Evolutionary conservation across 2,797 vertebrate species (phyloP).

Genomic region (Halcyon chelicuti): DNA sequence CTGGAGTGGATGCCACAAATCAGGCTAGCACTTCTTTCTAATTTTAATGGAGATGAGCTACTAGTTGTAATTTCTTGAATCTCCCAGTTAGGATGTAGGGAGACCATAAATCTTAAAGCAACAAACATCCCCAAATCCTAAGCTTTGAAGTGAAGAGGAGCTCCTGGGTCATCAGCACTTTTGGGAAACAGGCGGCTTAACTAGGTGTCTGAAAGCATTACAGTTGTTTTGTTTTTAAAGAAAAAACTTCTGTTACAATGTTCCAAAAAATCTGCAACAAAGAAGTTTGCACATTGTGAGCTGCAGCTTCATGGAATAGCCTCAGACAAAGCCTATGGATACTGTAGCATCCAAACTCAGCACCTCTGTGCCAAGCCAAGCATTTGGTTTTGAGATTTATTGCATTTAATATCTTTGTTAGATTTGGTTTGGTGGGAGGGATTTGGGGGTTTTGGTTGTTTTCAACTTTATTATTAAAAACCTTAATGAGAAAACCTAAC

Average conservation of each 20-base stretch:
- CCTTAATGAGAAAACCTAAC: not conserved
- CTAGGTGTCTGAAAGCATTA: slow-evolving; percentile 6
- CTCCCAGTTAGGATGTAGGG: slow-evolving; percentile 26
- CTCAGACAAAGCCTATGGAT: not conserved
- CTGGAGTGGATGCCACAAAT: slow-evolving; percentile 45
- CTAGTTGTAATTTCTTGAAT: slow-evolving; percentile 45
- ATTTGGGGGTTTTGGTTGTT: not conserved
- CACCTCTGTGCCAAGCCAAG: not conserved
- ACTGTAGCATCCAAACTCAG: not conserved
- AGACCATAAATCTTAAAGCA: slow-evolving; percentile 62
- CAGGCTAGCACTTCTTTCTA: slow-evolving; percentile 61
- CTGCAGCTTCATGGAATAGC: not conserved
- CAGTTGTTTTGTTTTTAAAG: not conserved
- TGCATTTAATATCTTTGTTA: not conserved
- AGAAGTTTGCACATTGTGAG: not conserved
- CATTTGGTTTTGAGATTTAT: not conserved
- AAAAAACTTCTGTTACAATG: not conserved
- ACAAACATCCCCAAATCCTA: slow-evolving; percentile 48
- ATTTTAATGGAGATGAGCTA: slow-evolving; percentile 65
- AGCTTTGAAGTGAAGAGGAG: slow-evolving; percentile 62
- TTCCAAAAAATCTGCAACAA: not conserved
- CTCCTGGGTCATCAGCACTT: slow-evolving; percentile 45
- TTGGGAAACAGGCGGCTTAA: slow-evolving; percentile 24
- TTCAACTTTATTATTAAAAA: not conserved
- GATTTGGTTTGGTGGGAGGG: not conserved